Conservation (phyloP, 92 coral and sea anemone species). For the Phenganax subtilis region DNA sequence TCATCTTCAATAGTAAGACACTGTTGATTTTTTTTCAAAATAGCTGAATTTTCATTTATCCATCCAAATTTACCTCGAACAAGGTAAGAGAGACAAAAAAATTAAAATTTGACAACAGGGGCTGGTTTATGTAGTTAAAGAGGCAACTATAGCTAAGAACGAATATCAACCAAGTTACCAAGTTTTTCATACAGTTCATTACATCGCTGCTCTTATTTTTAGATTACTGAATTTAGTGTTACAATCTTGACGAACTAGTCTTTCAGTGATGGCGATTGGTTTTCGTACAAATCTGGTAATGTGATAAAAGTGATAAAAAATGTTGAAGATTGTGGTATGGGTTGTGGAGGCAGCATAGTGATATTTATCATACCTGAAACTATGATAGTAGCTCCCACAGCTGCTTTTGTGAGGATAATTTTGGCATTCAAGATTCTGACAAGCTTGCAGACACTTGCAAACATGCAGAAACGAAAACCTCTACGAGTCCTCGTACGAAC, state of each 20-base stretch:
- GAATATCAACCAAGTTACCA: too few species aligned
- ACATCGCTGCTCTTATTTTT: not conserved
- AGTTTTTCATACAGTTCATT: too few species aligned
- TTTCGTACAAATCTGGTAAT: not conserved
- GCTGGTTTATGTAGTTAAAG: not conserved
- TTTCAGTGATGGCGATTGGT: not conserved
- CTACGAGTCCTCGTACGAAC: not conserved
- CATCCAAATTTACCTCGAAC: slow-evolving; percentile 26
- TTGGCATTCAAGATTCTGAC: not conserved
- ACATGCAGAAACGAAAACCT: not conserved
- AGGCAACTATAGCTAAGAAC: too few species aligned
- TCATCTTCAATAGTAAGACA: too few species aligned
- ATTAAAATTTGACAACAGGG: too few species aligned
- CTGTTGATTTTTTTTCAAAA: slow-evolving; percentile 6
- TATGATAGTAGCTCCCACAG: too few species aligned
- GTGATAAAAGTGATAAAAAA: not conserved
- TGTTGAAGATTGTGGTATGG: too few species aligned
- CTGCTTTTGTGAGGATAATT: not conserved
- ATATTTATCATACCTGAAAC: too few species aligned
- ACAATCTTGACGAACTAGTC: not conserved
- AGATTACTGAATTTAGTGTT: slow-evolving; percentile 32
- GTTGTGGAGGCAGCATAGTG: too few species aligned
- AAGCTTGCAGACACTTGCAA: not conserved
- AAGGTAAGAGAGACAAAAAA: slow-evolving; percentile 3
- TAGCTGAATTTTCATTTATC: slow-evolving; percentile 26